These are phyloP conservation scores for Tiliacea aurago DNA, from an alignment of 2,888 invertebrate genomes.

Conservation along the genomic window DNA sequence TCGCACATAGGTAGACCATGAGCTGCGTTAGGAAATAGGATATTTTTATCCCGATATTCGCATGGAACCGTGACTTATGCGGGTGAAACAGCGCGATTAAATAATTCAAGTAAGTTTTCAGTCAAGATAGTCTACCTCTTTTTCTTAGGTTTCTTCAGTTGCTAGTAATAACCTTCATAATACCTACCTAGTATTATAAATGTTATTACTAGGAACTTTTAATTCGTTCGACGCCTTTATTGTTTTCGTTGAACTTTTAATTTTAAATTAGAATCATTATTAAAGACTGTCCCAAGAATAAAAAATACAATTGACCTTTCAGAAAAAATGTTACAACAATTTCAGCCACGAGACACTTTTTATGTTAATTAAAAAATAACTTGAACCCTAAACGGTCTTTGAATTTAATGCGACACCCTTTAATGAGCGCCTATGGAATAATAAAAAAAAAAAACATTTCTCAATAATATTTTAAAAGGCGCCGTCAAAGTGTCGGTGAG, in stretches of 20 bases:
- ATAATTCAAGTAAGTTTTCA: background rate
- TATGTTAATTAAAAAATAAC: conserved; percentile 48
- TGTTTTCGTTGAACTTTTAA: background rate
- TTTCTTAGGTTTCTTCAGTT: too few relatives aligned
- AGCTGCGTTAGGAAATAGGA: too few relatives aligned
- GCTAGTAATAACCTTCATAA: too few relatives aligned
- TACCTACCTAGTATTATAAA: background rate
- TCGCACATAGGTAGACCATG: too few relatives aligned
- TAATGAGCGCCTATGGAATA: conserved; percentile 8
- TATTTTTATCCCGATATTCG: too few relatives aligned
- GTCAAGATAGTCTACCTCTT: background rate
- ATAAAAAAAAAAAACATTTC: conserved; percentile 30
- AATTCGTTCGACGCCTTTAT: too few relatives aligned
- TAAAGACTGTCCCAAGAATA: conserved; percentile 5
- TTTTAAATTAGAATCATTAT: background rate
- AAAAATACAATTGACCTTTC: conserved; percentile 19
- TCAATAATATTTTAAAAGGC: conserved; percentile 30
- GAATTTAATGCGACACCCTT: conserved; percentile 38
- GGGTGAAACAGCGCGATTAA: background rate
- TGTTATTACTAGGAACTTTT: background rate
- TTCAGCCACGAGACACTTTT: conserved; percentile 1
- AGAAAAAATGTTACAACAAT: conserved; percentile 31
- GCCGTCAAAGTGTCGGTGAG: conserved; percentile 8
- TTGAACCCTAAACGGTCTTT: conserved; percentile 25
- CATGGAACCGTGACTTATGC: too few relatives aligned